phyloP scores from a whole-genome alignment of 2,113 vertebrate genomes.

The Rhinoderma darwinii region DNA sequence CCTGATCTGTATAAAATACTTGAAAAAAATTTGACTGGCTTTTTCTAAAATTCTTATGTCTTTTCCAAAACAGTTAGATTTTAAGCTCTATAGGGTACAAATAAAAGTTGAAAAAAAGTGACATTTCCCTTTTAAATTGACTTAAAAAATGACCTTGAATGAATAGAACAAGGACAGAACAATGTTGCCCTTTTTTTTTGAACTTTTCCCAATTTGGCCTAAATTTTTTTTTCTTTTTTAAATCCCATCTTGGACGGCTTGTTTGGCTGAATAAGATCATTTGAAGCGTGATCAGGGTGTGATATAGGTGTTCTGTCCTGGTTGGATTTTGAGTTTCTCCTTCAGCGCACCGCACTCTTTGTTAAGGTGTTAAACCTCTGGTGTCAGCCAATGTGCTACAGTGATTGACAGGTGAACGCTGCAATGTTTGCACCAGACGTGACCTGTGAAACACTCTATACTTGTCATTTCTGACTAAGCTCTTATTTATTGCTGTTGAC shows the following conservation, averaged over 20 bases:
- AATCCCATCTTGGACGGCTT: not conserved
- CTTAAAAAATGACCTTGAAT: not conserved
- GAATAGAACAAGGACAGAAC: too few relatives aligned
- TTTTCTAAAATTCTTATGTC: too few relatives aligned
- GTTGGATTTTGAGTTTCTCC: not conserved
- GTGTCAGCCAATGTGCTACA: conserved; percentile 20
- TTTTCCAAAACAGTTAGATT: too few relatives aligned
- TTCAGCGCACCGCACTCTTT: not conserved
- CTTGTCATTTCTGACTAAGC: conserved; percentile 6
- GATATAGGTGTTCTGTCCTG: conserved; percentile 20
- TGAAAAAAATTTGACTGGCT: too few relatives aligned
- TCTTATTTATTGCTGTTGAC: conserved; percentile 32
- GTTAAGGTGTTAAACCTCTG: conserved; percentile 29
- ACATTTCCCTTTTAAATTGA: not conserved
- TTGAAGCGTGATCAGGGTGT: not conserved
- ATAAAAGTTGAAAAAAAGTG: not conserved
- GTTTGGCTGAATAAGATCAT: conserved; percentile 34
- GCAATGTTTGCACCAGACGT: not conserved
- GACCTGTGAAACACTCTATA: not conserved
- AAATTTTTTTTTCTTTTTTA: not conserved
- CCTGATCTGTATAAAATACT: too few relatives aligned
- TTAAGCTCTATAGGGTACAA: too few relatives aligned
- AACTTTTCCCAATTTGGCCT: not conserved
- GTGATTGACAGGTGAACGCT: conserved; percentile 22
- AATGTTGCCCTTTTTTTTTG: not conserved